A percentile compares a stretch with the other conserved stretches of the same genome.
These are phyloP conservation scores for Orius insidiosus DNA, from an alignment of 1,140 invertebrate genomes.

Conservation along the genomic window DNA sequence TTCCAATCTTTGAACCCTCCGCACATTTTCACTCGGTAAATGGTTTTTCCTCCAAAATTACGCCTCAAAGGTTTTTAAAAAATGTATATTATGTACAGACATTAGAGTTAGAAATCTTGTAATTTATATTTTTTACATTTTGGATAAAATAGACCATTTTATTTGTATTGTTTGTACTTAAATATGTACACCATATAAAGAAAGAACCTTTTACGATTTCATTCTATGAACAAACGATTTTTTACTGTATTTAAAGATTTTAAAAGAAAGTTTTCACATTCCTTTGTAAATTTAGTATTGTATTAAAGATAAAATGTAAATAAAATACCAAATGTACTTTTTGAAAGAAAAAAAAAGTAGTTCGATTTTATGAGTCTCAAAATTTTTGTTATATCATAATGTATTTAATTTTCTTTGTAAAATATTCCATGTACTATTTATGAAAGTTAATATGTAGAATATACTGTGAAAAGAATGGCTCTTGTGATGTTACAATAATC, in stretches of 20 bases:
- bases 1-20: no score
- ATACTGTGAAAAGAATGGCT: conserved; percentile 5
- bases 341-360: neutral
- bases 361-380: neutral
- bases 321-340: conserved; percentile 1
- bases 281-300: conserved; percentile 11
- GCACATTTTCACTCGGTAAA: no score
- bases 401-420: neutral
- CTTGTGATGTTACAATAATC: conserved; percentile 10
- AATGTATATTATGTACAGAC: conserved; percentile 6
- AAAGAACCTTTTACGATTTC: neutral
- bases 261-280: conserved; percentile 2
- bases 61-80: neutral
- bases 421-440: conserved; percentile 5
- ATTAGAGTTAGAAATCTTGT: neutral
- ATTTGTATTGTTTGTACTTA: conserved; percentile 6
- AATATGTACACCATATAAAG: neutral
- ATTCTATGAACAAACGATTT: neutral
- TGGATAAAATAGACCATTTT: conserved; percentile 3
- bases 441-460: conserved; percentile 1
- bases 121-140: conserved; percentile 12
- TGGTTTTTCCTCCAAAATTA: neutral
- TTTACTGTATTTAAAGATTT: conserved; percentile 1
- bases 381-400: neutral
- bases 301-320: conserved; percentile 11